Percentiles rank a stretch among this genome's conserved stretches.
Conservation (phyloP, 2,113 vertebrate genomes). For the Lagopus muta region DNA sequence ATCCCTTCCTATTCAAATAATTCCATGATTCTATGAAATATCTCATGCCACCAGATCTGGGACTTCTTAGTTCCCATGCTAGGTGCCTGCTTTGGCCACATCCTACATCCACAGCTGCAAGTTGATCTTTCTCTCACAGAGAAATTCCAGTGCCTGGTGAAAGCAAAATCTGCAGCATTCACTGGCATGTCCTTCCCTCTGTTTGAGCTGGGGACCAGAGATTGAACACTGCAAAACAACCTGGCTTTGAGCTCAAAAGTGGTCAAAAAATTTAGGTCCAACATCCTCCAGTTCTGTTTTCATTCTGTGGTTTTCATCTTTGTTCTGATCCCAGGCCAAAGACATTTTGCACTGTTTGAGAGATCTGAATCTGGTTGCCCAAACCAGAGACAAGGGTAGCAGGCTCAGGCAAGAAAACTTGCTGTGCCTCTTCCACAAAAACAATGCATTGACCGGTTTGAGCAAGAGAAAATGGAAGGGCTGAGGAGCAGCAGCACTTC, state of each 20-base stretch:
- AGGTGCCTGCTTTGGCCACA: background rate
- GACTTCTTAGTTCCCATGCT: background rate
- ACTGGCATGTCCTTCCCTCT: background rate
- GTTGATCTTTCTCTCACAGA: background rate
- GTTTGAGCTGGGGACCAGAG: background rate
- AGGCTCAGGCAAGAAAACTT: background rate
- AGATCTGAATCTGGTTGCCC: slow-evolving; percentile 14
- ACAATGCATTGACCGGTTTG: background rate
- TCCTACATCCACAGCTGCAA: background rate
- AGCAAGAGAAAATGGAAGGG: background rate
- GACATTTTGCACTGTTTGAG: slow-evolving; percentile 19
- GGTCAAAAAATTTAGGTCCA: background rate
- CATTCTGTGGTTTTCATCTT: slow-evolving; percentile 34
- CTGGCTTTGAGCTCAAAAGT: background rate
- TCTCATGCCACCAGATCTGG: background rate
- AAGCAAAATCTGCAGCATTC: background rate
- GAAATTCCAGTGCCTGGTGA: background rate
- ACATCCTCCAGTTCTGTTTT: slow-evolving; percentile 32
- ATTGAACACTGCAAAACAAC: background rate
- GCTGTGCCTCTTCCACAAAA: background rate
- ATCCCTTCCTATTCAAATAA: no score
- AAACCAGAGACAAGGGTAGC: background rate
- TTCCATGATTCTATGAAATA: no score
- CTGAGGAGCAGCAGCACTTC: background rate
- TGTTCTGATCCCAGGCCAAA: slow-evolving; percentile 2